Evolutionary conservation across 2,888 invertebrate genomes (phyloP), one percentile per base, ranked within the genome.

Genomic region (Ophion costatus): DNA sequence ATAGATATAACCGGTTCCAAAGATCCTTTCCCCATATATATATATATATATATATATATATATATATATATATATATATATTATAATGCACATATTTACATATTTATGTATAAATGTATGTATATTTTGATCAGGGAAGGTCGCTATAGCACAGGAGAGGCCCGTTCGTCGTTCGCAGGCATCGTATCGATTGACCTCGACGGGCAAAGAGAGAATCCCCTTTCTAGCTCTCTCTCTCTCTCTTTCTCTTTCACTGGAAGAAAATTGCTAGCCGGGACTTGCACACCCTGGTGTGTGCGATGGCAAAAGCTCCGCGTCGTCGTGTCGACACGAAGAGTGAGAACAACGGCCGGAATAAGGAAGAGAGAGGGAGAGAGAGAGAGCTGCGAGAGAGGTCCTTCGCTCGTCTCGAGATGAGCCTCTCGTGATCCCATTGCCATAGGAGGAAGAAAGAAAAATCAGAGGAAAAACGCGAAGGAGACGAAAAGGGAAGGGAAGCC

Each of bases 171-270:
- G 84, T 84, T 86, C 83, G 84, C 86, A 85, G 87, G 86, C 87
- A 87, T 87, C 86, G 88, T 88, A 88, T 88, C 88, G 88, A 88
- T 88, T 88, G 88, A 88, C 88, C 88, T 86, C 88, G 82, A 88
- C 88, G 84, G n/a, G 84, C 80, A 80, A 85, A 88, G 87, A 85
- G 79, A 79, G 79, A 75, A 75, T 64, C 63, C 17, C 78, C 57
- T 22, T 76, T 79, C 74, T 67, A 73, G 29, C 57, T 20, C 57
- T 61, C 29, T 22, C 73, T 22, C 71, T 20, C 24, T 38, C 42
- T 61, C 73, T 57, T 57, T 1, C 38, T 69, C 76, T 42, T 63
- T 59, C 59, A 57, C 71, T 29, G 29, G 51, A 75, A 63, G 64
- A 67, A 73, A 59, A 81, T 70, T 79, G 75, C 66, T 79, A 66